Percentiles rank a stretch among this genome's conserved stretches.
Conservation (phyloP, 2,888 invertebrate species). For the Drosophila nr. perissopoda region DNA sequence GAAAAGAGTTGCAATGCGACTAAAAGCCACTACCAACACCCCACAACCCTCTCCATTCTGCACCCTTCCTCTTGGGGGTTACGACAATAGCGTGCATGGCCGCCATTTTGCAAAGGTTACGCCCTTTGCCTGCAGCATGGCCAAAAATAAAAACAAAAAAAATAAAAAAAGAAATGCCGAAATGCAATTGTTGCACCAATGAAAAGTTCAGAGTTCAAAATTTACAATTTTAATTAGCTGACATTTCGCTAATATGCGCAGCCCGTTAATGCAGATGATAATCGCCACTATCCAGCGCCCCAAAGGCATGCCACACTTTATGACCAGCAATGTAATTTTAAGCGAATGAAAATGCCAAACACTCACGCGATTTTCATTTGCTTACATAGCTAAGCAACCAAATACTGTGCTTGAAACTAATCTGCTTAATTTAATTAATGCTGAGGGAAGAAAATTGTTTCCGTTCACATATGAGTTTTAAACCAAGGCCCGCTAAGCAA, state of each 20-base stretch:
- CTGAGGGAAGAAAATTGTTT: neutral
- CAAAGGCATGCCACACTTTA: slow-evolving; percentile 34
- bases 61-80: neutral
- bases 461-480: neutral
- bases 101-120: slow-evolving; percentile 50
- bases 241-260: slow-evolving; percentile 57
- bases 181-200: slow-evolving; percentile 55
- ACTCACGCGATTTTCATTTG: slow-evolving; percentile 42
- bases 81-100: slow-evolving; percentile 52
- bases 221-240: slow-evolving; percentile 74
- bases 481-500: neutral
- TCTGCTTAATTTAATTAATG: slow-evolving; percentile 1
- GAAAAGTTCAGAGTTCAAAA: slow-evolving; percentile 71
- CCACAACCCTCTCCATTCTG: neutral
- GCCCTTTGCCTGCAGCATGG: slow-evolving; percentile 19
- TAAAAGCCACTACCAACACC: neutral
- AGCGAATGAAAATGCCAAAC: slow-evolving; percentile 20
- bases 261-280: slow-evolving; percentile 41
- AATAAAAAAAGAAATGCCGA: slow-evolving; percentile 26
- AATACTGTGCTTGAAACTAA: neutral
- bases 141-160: slow-evolving; percentile 21
- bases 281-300: slow-evolving; percentile 20
- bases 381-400: neutral
- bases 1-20: slow-evolving; percentile 25
- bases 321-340: slow-evolving; percentile 20